These are phyloP conservation scores for Candoia aspera DNA, from an alignment of 2,113 vertebrate genomes.

Conservation along the genomic window DNA sequence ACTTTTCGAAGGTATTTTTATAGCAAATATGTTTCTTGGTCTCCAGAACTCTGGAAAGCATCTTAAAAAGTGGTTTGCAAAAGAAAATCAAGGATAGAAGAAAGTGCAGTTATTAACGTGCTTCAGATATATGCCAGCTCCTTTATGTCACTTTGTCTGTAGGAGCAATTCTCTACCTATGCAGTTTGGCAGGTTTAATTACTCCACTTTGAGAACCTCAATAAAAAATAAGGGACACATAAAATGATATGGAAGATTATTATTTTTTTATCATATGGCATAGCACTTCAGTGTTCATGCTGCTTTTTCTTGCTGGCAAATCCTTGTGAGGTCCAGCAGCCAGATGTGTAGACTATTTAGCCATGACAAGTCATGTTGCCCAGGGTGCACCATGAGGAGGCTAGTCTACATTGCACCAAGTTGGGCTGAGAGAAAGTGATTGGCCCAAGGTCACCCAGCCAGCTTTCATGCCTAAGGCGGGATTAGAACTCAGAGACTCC, in stretches of 20 bases:
- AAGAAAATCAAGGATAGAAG: not conserved
- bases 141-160: not conserved
- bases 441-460: too few species aligned
- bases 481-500: too few species aligned
- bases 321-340: too few species aligned
- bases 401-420: too few species aligned
- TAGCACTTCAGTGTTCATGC: too few species aligned
- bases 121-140: not conserved
- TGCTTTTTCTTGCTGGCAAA: too few species aligned
- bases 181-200: not conserved
- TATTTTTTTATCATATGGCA: too few species aligned
- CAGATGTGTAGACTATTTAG: too few species aligned
- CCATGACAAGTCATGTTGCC: too few species aligned
- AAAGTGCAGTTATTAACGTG: not conserved
- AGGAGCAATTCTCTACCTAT: not conserved
- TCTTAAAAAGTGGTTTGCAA: not conserved
- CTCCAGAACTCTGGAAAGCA: not conserved
- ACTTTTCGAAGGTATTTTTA: not conserved
- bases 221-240: not conserved
- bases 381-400: too few species aligned
- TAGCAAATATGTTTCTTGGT: not conserved
- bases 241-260: not conserved
- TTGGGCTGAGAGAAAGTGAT: too few species aligned
- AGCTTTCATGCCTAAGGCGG: too few species aligned
- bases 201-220: not conserved